phyloP scores from a whole-genome alignment of 2,797 vertebrate genomes.

The Agapornis canus region DNA sequence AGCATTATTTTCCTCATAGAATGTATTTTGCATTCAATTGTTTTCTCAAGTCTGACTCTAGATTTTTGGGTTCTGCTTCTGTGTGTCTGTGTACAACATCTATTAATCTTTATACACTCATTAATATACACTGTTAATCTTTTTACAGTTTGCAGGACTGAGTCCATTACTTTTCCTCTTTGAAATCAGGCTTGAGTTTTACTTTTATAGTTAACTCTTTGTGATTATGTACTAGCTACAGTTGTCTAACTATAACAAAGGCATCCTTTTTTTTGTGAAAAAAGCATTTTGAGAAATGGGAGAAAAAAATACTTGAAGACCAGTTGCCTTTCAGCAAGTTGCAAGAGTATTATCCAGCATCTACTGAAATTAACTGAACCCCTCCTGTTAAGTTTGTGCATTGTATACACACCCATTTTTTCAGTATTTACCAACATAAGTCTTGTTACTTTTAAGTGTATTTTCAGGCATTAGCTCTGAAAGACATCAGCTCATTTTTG shows the following conservation, averaged over 20 bases:
- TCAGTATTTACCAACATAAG: background rate
- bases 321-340: background rate
- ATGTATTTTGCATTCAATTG: background rate
- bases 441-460: background rate
- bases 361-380: background rate
- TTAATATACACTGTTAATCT: background rate
- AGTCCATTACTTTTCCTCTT: background rate
- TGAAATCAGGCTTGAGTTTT: background rate
- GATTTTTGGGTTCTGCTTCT: background rate
- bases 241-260: background rate
- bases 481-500: background rate
- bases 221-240: background rate
- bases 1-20: background rate
- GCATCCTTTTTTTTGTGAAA: background rate
- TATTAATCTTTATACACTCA: background rate
- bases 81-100: background rate
- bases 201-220: background rate
- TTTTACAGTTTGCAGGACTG: background rate
- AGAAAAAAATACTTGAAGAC: background rate
- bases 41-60: background rate
- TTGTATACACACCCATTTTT: background rate
- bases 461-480: background rate
- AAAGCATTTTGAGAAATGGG: background rate
- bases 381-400: background rate
- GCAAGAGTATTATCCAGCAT: background rate